These are phyloP conservation scores for Dicyrtomina minuta DNA, from an alignment of 2,888 invertebrate genomes.

Conservation along the genomic window DNA sequence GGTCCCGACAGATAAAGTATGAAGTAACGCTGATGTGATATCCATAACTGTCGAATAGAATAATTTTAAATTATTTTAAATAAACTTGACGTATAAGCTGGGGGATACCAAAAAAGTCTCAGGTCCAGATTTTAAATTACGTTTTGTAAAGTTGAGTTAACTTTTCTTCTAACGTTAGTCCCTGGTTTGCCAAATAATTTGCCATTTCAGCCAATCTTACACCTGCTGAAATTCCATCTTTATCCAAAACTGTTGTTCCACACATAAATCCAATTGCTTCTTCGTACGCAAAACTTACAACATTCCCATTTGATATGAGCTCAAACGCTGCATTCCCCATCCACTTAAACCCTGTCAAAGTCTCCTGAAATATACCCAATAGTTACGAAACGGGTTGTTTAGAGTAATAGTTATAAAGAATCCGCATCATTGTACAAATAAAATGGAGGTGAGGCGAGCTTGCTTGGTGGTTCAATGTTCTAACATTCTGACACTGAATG, in stretches of 20 bases:
- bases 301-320: slow-evolving; percentile 69
- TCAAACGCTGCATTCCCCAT: slow-evolving; percentile 88
- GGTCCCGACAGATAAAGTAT: slow-evolving; percentile 84
- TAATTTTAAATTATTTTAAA: neutral
- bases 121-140: slow-evolving; percentile 57
- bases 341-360: slow-evolving; percentile 99
- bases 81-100: no score
- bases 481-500: no score
- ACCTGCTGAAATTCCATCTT: slow-evolving; percentile 93
- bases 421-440: no score
- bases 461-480: no score
- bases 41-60: slow-evolving; percentile 82
- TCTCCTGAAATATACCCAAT: slow-evolving; percentile 71
- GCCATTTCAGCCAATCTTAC: slow-evolving; percentile 75
- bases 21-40: slow-evolving; percentile 84
- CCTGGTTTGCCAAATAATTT: slow-evolving; percentile 66
- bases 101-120: no score
- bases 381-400: no score
- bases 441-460: no score
- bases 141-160: slow-evolving; percentile 74
- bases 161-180: slow-evolving; percentile 58
- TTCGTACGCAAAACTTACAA: slow-evolving; percentile 80
- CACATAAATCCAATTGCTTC: slow-evolving; percentile 99
- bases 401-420: no score
- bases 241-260: slow-evolving; percentile 83